Evolutionary conservation across 2,113 vertebrate genomes (phyloP).

Genomic region (Girardinichthys multiradiatus): DNA sequence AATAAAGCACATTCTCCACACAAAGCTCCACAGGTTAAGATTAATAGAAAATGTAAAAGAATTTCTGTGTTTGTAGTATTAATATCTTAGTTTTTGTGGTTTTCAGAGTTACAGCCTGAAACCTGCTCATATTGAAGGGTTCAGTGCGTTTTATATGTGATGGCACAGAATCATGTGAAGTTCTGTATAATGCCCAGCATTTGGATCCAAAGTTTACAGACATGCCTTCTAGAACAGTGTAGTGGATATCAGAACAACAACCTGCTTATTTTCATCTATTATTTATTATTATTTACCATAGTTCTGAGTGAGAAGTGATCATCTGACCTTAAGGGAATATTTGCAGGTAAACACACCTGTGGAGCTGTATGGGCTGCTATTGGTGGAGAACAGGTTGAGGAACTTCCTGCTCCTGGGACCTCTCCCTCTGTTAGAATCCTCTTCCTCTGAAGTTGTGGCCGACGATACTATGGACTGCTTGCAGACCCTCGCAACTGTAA

Average conservation of each 20-base stretch:
- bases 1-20: no score
- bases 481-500: slow-evolving; percentile 48
- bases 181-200: background rate
- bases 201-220: no score
- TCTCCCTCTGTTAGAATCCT: slow-evolving; percentile 40
- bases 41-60: no score
- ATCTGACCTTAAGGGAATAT: background rate
- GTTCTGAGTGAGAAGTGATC: background rate
- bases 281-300: no score
- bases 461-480: slow-evolving; percentile 81
- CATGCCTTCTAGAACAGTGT: no score
- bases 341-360: slow-evolving; percentile 51
- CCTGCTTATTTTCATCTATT: no score
- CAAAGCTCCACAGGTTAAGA: no score
- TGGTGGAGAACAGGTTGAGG: slow-evolving; percentile 93
- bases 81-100: background rate
- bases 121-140: background rate
- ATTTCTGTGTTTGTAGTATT: no score
- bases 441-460: slow-evolving; percentile 81
- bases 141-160: background rate
- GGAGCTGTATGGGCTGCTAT: slow-evolving; percentile 80
- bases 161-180: background rate
- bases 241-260: no score
- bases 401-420: slow-evolving; percentile 92
- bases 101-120: background rate